phyloP scores from a whole-genome alignment of 2,797 vertebrate species.

The Lepus oiostolus region DNA sequence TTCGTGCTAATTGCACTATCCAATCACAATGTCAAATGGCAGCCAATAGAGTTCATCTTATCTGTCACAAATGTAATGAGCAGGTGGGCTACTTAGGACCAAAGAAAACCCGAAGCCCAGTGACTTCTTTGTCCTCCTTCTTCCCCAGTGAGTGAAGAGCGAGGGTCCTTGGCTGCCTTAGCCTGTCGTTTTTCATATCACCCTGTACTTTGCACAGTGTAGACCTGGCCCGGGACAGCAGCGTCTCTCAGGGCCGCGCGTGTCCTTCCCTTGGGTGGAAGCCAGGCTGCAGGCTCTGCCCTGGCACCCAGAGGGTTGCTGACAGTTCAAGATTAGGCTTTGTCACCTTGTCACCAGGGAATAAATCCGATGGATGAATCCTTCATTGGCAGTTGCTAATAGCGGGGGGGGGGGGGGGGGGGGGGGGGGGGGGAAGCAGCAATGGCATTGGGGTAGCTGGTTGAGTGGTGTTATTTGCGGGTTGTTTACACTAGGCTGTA shows the following conservation, averaged over 20 bases:
- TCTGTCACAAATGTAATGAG: neutral
- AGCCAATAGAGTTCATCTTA: neutral
- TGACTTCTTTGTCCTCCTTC: neutral
- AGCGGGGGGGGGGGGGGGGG: constrained; percentile 25
- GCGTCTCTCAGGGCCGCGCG: neutral
- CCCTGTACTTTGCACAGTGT: neutral
- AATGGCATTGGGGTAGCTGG: constrained; percentile 7
- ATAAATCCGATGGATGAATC: neutral
- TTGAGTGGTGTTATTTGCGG: constrained; percentile 59
- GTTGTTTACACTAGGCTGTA: constrained; percentile 70
- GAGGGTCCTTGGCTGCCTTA: neutral
- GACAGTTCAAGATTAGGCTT: neutral
- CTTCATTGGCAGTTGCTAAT: constrained; percentile 73
- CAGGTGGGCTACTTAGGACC: neutral
- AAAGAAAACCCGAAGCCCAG: neutral
- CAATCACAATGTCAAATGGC: neutral
- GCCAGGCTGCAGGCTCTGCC: neutral
- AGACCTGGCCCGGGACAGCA: neutral
- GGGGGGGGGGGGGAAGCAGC: constrained; percentile 34
- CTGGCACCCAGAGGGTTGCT: neutral
- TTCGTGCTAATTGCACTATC: neutral
- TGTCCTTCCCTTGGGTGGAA: neutral
- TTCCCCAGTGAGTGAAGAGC: neutral
- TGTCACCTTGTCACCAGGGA: neutral
- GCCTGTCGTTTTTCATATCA: neutral